These are phyloP conservation scores for Anableps anableps DNA, from an alignment of 2,797 vertebrate species.

Conservation along the genomic window DNA sequence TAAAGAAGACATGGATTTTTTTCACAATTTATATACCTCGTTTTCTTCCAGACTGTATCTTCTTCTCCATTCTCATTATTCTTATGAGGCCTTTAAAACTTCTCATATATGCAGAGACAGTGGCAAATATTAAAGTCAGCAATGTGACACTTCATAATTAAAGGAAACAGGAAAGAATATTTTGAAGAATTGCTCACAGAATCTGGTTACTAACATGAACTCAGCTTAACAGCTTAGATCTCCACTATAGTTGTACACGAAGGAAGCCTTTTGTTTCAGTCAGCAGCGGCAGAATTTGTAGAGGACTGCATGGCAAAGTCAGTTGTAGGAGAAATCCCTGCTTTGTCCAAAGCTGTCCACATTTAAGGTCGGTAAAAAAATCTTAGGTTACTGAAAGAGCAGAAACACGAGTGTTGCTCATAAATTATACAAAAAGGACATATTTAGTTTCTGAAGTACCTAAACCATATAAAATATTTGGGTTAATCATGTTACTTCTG, in stretches of 20 bases:
- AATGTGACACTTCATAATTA: background rate
- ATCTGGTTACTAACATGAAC: background rate
- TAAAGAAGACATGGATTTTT: background rate
- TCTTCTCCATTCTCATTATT: background rate
- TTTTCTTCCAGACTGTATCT: background rate
- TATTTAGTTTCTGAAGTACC: background rate
- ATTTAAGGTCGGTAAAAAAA: background rate
- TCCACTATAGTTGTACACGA: too few species aligned
- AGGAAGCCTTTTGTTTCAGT: background rate
- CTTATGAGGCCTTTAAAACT: background rate
- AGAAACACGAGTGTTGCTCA: background rate
- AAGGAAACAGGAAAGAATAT: background rate
- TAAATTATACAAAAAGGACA: background rate
- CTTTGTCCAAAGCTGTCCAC: background rate
- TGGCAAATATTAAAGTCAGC: background rate
- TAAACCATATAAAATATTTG: background rate
- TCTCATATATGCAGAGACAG: background rate
- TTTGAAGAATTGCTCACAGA: background rate
- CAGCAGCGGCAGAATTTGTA: background rate
- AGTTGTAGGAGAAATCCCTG: background rate
- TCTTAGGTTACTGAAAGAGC: background rate
- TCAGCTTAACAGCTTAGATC: background rate
- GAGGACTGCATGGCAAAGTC: background rate
- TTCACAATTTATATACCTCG: background rate
- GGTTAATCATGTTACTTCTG: constrained; percentile 1